Base-by-base conservation (phyloP, 2,797 vertebrate species). In the Anomalospiza imberbis region DNA sequence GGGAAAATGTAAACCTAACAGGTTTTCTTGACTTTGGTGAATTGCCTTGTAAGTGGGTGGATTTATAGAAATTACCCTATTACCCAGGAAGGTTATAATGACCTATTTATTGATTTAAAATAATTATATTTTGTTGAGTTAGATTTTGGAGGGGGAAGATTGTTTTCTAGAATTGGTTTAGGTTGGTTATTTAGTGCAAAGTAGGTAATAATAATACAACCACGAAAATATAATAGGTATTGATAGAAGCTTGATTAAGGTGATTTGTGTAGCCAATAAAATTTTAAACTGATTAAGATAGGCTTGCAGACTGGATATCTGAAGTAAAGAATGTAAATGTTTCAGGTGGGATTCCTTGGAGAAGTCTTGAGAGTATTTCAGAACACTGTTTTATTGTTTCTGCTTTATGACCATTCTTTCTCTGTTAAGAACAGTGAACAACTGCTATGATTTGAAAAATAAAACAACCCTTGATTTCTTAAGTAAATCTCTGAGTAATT, bases 31-130 rank as follows among this genome's bases (percentile, higher is more conserved):
- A 84, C 94, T 94, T 83, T 55, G 79, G 73, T 86, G 88, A 84
- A 91, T 89, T 94, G 86, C 71, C 63, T 85, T 66, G 63, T 85
- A 79, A 89, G 76, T 58, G 61, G 25, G 48, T 79, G 53, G 63
- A 91, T 89, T 93, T 95, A 79, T 71, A 84, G 88, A 82, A 90
- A 42, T 82, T 88, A 95, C 91, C 85, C 40, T 79, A 40, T 86
- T 90, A 88, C 51, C 21, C 67, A 88, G 53, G 66, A 93, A 96
- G 72, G 67, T 88, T 93, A 87, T 93, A 96, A 94, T 86, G 77
- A 88, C 66, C 60, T 81, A 50, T 81, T 81, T 85, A 94, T 96
- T 95, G 96, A 95, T 94, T 76, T 78, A 48, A 94, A 96, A 88
- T 93, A 88, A 84, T 79, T 60, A 42, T 84, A 66, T 88, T 94